Base-by-base conservation (phyloP, 2,113 vertebrate species). In the Odocoileus virginianus region DNA sequence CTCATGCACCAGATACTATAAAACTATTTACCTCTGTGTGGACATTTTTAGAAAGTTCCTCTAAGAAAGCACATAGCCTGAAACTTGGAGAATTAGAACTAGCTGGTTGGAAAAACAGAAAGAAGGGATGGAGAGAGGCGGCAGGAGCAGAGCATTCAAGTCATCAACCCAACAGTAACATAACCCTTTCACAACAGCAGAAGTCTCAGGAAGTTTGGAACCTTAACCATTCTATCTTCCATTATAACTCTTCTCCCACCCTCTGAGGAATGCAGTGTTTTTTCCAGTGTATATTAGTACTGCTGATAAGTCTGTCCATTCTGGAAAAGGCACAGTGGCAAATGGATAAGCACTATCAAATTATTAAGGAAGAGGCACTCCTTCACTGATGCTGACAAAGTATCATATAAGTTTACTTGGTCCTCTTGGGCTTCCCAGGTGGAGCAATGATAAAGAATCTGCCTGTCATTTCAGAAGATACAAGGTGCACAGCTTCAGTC, bases 401-500 rank as follows among this genome's bases (percentile, higher is more conserved):
- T 93, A 30, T 61, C 45, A 45, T 54, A 6, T 47, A 25, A 30
- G 61, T 30, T 55, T 36, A 71, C n/a, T 71, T 71, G 67, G n/a
- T 23, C 67, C 67, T 71, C 67, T 40, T 40, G 19, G 19, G n/a
- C 67, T 23, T 71, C 5, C 19, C 67, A 71, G 67, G n/a, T 36
- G 19, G 67, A 36, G 19, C n/a, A 71, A n/a, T 67, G 64, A 67
- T 67, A 67, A 67, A 71, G 67, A 71, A 71, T 71, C n/a, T 71
- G n/a, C n/a, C 67, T 36, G 4, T 71, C 67, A 40, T 23, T 71
- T 71, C 67, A 71, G 67, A 71, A 71, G n/a, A 74, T 74, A 74
- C 67, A 74, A 23, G 67, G 67, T 0, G 0, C 5, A 0, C 19
- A 71, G n/a, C 67, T 71, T 71, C n/a, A 71, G 12, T 71, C 67